Percentiles rank a stretch among this genome's conserved stretches.
These are phyloP conservation scores for Philaethria dido DNA, from an alignment of 2,888 invertebrate species.

Conservation along the genomic window DNA sequence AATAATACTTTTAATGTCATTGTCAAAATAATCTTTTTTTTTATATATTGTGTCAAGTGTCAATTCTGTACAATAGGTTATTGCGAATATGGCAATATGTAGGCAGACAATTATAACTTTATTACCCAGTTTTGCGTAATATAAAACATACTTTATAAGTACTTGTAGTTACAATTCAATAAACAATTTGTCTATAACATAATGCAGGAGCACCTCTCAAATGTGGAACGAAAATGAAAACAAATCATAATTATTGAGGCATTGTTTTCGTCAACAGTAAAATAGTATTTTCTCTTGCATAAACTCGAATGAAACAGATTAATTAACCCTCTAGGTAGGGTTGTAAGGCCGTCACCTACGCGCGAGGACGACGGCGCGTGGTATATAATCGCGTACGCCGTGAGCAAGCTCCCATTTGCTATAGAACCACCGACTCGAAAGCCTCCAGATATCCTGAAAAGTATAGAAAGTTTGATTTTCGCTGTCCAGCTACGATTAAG, in stretches of 20 bases:
- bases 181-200: background rate
- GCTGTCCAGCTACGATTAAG: background rate
- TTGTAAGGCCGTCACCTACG: constrained; percentile 54
- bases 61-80: background rate
- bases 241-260: background rate
- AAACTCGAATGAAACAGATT: constrained; percentile 31
- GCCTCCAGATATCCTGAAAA: constrained; percentile 36
- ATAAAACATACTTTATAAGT: constrained; percentile 1
- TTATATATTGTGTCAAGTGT: background rate
- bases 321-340: constrained; percentile 34
- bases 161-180: background rate
- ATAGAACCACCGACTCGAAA: constrained; percentile 61
- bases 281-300: constrained; percentile 34
- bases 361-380: constrained; percentile 53
- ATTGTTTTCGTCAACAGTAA: constrained; percentile 25
- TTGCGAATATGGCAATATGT: constrained; percentile 8
- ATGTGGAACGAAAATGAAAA: constrained; percentile 5
- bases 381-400: constrained; percentile 69
- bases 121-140: background rate
- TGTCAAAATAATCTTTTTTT: background rate
- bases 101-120: background rate
- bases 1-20: background rate
- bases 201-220: constrained; percentile 5
- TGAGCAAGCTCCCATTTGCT: constrained; percentile 70
- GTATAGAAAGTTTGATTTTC: constrained; percentile 10